Evolutionary conservation across 2,888 invertebrate species (phyloP), one percentile per base, ranked within the genome.

Genomic region (Epistrophe grossulariae): DNA sequence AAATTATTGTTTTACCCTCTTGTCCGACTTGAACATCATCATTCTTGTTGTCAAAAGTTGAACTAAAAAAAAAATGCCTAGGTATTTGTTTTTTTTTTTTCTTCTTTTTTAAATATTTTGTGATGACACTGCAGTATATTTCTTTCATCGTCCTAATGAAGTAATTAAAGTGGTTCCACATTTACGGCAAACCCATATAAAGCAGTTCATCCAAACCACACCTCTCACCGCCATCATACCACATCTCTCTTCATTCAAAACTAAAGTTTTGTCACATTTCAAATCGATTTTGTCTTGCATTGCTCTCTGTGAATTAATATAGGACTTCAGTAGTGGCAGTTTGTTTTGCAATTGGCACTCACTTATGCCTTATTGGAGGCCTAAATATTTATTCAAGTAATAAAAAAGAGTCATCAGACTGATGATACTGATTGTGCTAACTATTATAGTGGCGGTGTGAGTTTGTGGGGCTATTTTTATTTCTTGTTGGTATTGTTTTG

Each of bases 331-430:
- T 45, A 62, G 43, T 24, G 28, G 19, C 19, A 45, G 64, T 45
- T 45, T 64, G 28, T 45, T 64, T 66, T 73, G 72, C 60, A 60
- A 78, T 78, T 52, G 43, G 31, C 52, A 70, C 57, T 70, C 60
- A 24, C 38, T 79, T 43, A n/a, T 64, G 45, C 31, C 45, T 45
- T 73, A 83, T 70, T 79, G 19, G 35, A 74, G 62, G 74, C 62
- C 66, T 73, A 68, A 70, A 79, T 84, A 84, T 74, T 84, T 79
- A 74, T 79, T 79, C 73, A 84, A 74, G 19, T 45, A 70, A 79
- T 70, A 79, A 74, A 35, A 24, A 31, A 35, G 24, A 70, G 55
- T 45, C 64, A 64, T 43, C 43, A 45, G 38, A 60, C 60, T 45
- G n/a, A 28, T n/a, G 15, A 11, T 15, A 45, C n/a, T 45, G 64